Evolutionary conservation across 2,797 vertebrate genomes (phyloP).

Genomic region (Peromyscus aztecus): DNA sequence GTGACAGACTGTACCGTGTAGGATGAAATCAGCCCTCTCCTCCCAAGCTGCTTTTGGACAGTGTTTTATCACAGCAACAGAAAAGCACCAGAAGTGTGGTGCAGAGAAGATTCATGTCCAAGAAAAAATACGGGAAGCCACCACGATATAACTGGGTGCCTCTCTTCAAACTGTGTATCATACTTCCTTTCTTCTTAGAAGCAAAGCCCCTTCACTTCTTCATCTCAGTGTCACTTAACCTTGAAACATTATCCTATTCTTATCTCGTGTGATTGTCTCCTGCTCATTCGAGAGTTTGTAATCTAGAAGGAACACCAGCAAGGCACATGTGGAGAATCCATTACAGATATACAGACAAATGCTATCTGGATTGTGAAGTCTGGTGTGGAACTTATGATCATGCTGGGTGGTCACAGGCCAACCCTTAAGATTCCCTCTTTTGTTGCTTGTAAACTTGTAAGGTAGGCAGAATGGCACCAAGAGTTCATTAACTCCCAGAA

Average conservation of each 20-base stretch:
- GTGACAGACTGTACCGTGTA: not conserved
- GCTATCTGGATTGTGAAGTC: too few species aligned
- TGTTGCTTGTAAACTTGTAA: too few species aligned
- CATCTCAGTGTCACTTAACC: not conserved
- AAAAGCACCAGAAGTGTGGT: not conserved
- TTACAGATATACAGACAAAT: not conserved
- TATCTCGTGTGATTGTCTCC: not conserved
- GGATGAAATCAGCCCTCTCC: not conserved
- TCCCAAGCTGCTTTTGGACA: not conserved
- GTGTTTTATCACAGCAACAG: not conserved
- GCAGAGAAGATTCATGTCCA: too few species aligned
- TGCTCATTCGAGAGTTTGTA: not conserved
- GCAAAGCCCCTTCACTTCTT: not conserved
- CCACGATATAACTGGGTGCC: not conserved
- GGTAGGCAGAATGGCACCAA: not conserved
- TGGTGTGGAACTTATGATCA: not conserved
- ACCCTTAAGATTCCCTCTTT: not conserved
- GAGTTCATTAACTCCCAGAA: not conserved
- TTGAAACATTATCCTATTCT: not conserved
- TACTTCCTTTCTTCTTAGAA: not conserved
- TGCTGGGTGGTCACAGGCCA: not conserved
- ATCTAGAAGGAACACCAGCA: not conserved
- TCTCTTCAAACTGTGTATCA: not conserved
- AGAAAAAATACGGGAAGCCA: not conserved
- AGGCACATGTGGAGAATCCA: not conserved